Conservation (phyloP, 2,888 invertebrate genomes). For the Scaptomyza parva region DNA sequence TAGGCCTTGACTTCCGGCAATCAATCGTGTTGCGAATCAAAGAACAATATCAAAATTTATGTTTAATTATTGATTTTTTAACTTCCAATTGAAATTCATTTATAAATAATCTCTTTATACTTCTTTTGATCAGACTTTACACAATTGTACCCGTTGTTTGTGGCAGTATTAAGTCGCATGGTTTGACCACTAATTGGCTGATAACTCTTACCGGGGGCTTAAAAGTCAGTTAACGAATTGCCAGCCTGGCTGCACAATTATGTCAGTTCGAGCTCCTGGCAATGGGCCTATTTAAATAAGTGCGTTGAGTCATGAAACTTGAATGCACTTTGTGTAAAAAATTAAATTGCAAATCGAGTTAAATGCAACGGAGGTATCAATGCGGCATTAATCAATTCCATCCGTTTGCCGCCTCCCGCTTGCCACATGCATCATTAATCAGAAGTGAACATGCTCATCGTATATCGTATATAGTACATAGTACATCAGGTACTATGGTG, state of each 20-base stretch:
- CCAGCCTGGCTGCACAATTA: constrained; percentile 36
- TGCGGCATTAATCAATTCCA: constrained; percentile 37
- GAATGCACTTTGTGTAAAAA: constrained; percentile 32
- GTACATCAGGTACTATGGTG: constrained; percentile 13
- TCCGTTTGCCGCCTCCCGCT: background rate
- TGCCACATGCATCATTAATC: constrained; percentile 66
- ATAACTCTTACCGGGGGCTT: constrained; percentile 9
- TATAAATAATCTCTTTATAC: background rate
- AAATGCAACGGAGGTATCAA: constrained; percentile 20
- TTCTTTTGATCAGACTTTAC: background rate
- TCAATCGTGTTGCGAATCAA: background rate
- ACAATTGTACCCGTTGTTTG: background rate
- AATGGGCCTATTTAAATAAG: constrained; percentile 14
- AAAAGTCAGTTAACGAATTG: constrained; percentile 33
- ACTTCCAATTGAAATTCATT: too few species aligned
- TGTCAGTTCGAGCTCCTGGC: constrained; percentile 1
- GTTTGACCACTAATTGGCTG: constrained; percentile 23
- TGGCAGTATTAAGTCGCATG: background rate
- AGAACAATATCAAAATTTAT: background rate
- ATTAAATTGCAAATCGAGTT: constrained; percentile 29
- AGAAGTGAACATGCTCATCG: constrained; percentile 24
- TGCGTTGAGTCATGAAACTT: constrained; percentile 33
- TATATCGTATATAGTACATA: too few species aligned
- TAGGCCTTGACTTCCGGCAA: background rate
- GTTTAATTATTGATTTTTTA: background rate